These are phyloP conservation scores for Furcula furcula DNA, from an alignment of 2,888 invertebrate species.

Conservation along the genomic window DNA sequence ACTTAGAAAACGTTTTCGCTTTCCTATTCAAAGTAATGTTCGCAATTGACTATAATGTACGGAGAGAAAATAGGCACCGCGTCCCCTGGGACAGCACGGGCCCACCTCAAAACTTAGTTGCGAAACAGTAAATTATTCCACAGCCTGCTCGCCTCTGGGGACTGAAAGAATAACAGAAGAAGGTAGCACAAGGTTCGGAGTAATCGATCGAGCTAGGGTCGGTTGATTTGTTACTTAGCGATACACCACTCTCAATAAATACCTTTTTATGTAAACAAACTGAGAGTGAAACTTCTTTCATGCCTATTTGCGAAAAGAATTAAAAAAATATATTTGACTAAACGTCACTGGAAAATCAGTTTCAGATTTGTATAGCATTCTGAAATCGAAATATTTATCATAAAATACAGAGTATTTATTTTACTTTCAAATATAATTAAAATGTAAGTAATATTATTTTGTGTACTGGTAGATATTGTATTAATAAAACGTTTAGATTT, in stretches of 20 bases:
- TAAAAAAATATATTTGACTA: neutral
- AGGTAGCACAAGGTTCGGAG: constrained; percentile 35
- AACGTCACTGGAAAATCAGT: neutral
- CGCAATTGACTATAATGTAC: constrained; percentile 43
- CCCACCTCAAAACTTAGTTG: constrained; percentile 66
- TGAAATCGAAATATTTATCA: too few species aligned
- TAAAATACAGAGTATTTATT: too few species aligned
- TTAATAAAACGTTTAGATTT: too few species aligned
- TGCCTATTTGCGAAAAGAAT: neutral
- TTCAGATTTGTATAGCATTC: too few species aligned
- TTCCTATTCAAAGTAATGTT: constrained; percentile 33
- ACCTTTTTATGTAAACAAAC: constrained; percentile 4
- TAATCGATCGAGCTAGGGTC: constrained; percentile 46
- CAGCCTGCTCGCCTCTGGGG: constrained; percentile 42
- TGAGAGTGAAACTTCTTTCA: neutral
- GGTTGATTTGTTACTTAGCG: constrained; percentile 20
- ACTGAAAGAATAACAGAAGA: constrained; percentile 61
- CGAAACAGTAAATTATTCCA: constrained; percentile 69
- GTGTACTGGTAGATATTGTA: too few species aligned
- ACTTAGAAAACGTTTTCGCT: constrained; percentile 11
- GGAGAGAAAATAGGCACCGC: constrained; percentile 42
- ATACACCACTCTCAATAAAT: constrained; percentile 12
- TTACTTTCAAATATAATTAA: too few species aligned
- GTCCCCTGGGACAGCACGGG: constrained; percentile 38
- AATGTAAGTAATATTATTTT: too few species aligned